A percentile compares a stretch with the other conserved stretches of the same genome.
Conservation (phyloP, 2,797 vertebrate genomes). For the Muscicapa comitata region DNA sequence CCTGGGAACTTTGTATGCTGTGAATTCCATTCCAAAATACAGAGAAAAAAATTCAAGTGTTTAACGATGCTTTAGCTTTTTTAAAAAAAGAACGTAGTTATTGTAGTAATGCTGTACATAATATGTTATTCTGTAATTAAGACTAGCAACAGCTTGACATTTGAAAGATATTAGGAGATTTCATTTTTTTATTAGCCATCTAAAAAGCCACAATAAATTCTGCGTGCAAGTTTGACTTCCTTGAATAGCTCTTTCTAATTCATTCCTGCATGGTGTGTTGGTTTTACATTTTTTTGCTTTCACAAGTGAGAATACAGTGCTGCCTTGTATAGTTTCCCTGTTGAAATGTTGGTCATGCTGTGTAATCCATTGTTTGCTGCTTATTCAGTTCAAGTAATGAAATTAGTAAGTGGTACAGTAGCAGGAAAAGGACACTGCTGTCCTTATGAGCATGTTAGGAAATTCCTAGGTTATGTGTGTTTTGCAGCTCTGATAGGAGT, state of each 20-base stretch:
- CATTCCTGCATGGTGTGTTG: background rate
- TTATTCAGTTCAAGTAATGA: background rate
- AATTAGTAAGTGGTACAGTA: background rate
- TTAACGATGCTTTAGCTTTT: background rate
- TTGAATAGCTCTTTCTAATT: background rate
- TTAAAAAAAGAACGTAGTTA: fast-evolving
- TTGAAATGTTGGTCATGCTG: background rate
- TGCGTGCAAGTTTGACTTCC: background rate
- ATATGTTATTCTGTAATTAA: background rate
- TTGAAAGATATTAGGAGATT: background rate
- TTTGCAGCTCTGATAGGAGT: background rate
- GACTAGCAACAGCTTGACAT: background rate
- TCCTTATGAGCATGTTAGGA: background rate
- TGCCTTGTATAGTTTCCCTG: background rate
- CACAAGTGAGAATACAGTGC: background rate
- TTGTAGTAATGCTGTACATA: background rate
- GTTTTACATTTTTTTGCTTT: slow-evolving; percentile 21
- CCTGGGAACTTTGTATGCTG: background rate
- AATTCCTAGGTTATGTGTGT: background rate
- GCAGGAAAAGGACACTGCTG: background rate
- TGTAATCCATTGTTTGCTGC: background rate
- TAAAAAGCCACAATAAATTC: background rate
- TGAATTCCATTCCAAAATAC: background rate
- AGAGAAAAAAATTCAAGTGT: background rate
- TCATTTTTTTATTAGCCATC: background rate